Evolutionary conservation across 2,113 vertebrate genomes (phyloP), one percentile per base, ranked within the genome.

Genomic region (Gambusia holbrooki): DNA sequence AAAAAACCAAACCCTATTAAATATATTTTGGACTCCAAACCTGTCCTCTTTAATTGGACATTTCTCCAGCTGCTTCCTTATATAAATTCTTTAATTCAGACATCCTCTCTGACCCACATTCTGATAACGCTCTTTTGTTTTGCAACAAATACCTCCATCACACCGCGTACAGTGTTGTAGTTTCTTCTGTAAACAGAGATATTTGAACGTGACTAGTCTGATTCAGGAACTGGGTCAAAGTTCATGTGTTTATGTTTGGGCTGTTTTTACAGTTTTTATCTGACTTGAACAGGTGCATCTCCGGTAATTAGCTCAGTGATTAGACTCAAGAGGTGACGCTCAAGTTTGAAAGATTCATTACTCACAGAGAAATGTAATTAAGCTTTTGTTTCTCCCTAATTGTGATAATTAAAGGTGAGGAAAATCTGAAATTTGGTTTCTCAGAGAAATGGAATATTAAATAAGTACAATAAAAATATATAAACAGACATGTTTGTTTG

Each of bases 81-180:
- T 42, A 37, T 71, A 35, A 40, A 75, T 30, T 68, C 66, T 70
- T 40, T 60, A 11, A 42, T 51, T 27, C 62, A 58, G 33, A 48
- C 51, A 58, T 28, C 15, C 48, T 42, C 9, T n/a, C 22, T 27
- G 77, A 77, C 80, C 76, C 78, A 33, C 77, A 82, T 71, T 5
- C 40, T 33, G 77, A 77, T 77, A 62, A 71, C 27, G 33, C 66
- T 85, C 81, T 89, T 87, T 83, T 83, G 71, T 77, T 76, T 78
- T 75, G 71, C 71, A 81, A 89, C 84, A 86, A 63, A 78, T 58
- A 63, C 65, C 54, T 66, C 10, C 51, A 70, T 77, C 17, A 51
- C 32, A 2, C 40, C 25, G 8, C 33, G 30, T 66, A 45, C 45
- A 14, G 1, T 10, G 9, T 28, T 61, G 63, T 25, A 48, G 37